Base-by-base conservation (phyloP, 2,113 vertebrate genomes). In the Riparia riparia region DNA sequence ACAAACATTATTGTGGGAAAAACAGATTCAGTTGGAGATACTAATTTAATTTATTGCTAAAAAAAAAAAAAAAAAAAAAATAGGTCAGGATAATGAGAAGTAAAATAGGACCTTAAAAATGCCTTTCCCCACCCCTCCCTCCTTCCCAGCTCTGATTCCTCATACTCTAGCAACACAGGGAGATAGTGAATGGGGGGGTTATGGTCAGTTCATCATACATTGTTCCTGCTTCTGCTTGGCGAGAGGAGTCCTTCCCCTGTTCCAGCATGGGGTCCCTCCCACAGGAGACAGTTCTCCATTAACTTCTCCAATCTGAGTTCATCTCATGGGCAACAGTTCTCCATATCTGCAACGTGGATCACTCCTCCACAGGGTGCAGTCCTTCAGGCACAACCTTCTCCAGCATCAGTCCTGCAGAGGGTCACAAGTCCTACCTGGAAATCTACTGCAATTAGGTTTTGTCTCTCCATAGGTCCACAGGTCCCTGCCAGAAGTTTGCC, bases 381-480 rank as follows among this genome's bases (percentile, higher is more conserved):
- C 24, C 24, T 47, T 65, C 60, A 57, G 42, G 29, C 16, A 42
- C 15, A 34, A 34, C 12, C n/a, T 19, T 19, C 9, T 74, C 15
- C 19, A 24, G 19, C 0, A 0, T 66, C 31, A 2, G 5, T 49
- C 6, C 19, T 19, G 24, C 19, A 42, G 5, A 41, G 18, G 18
- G 7, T 19, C 17, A n/a, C 9, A 65, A 12, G 9, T 41, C 50
- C 42, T 49, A 29, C 24, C 24, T 49, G 34, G 42, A 57, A 29
- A 57, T 13, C 6, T 50, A 8, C 5, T 17, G 12, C 37, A 66
- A 1, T 16, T 5, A 24, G 10, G 13, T 8, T 19, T 85, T 13
- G 20, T 66, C 34, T 50, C 19, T 31, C 10, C 60, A 29, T 3
- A n/a, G n/a, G 18, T n/a, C 9, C 20, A 31, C 19, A 50, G 31